Evolutionary conservation across 1,140 invertebrate genomes (phyloP).

Genomic region (Atopsyche davidsoni): DNA sequence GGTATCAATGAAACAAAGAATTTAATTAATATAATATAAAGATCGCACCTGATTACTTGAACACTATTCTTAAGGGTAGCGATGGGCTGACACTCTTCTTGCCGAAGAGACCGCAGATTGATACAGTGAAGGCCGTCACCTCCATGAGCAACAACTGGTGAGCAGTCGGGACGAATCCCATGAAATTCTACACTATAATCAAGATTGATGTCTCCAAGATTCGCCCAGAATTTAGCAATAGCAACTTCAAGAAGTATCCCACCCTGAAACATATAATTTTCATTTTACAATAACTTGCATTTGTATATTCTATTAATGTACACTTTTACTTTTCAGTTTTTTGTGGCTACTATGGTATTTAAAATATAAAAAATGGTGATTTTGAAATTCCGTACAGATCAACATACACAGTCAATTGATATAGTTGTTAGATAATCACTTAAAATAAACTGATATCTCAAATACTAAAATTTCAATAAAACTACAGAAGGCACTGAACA

Average conservation of each 20-base stretch:
- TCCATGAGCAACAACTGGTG: conserved; percentile 57
- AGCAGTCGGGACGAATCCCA: conserved; percentile 63
- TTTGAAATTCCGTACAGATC: too few species aligned
- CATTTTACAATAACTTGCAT: conserved; percentile 1
- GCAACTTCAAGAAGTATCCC: conserved; percentile 78
- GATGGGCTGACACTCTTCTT: conserved; percentile 74
- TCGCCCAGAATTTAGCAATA: conserved; percentile 93
- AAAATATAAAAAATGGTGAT: too few species aligned
- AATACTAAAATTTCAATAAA: too few species aligned
- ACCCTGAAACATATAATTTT: conserved; percentile 55
- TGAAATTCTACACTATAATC: conserved; percentile 76
- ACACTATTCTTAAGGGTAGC: conserved; percentile 73
- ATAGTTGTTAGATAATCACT: too few species aligned
- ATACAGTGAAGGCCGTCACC: conserved; percentile 72
- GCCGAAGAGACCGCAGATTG: conserved; percentile 63
- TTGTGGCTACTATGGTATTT: too few species aligned
- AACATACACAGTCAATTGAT: too few species aligned
- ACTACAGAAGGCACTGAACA: too few species aligned
- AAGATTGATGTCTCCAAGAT: conserved; percentile 67
- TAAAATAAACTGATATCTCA: too few species aligned
- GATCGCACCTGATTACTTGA: conserved; percentile 65
- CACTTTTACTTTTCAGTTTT: too few species aligned
- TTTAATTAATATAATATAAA: too few species aligned
- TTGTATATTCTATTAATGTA: too few species aligned
- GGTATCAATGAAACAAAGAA: too few species aligned